phyloP scores from a whole-genome alignment of 2,113 vertebrate genomes.

The Otolemur garnettii region DNA sequence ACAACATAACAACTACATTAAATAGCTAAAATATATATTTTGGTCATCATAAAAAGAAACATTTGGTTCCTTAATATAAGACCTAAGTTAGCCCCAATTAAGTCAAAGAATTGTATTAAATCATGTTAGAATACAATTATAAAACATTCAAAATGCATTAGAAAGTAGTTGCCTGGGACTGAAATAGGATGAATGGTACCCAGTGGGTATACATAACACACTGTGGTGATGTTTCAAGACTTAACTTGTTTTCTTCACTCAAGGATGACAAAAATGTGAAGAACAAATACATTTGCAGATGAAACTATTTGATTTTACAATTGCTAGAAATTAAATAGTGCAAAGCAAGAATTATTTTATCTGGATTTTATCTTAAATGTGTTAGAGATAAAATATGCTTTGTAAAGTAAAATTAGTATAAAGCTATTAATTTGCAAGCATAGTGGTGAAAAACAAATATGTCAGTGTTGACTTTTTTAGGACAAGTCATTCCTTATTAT shows the following conservation, averaged over 20 bases:
- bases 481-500: neutral
- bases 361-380: slow-evolving; percentile 58
- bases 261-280: slow-evolving; percentile 27
- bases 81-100: neutral
- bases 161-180: slow-evolving; percentile 15
- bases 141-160: slow-evolving; percentile 10
- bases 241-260: neutral
- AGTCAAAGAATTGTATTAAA: neutral
- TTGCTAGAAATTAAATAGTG: slow-evolving; percentile 46
- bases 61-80: neutral
- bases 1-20: neutral
- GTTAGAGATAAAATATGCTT: slow-evolving; percentile 53
- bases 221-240: slow-evolving; percentile 14
- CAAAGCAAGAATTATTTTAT: neutral
- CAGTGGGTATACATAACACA: neutral
- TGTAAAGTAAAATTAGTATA: neutral
- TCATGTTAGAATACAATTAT: neutral
- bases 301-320: slow-evolving; percentile 42
- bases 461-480: neutral
- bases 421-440: slow-evolving; percentile 33
- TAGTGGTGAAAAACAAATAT: neutral
- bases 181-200: neutral
- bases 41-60: neutral
- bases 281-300: slow-evolving; percentile 65
- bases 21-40: slow-evolving; percentile 18